Evolutionary conservation across 2,113 vertebrate species (phyloP).

Genomic region (Coregonus clupeaformis): DNA sequence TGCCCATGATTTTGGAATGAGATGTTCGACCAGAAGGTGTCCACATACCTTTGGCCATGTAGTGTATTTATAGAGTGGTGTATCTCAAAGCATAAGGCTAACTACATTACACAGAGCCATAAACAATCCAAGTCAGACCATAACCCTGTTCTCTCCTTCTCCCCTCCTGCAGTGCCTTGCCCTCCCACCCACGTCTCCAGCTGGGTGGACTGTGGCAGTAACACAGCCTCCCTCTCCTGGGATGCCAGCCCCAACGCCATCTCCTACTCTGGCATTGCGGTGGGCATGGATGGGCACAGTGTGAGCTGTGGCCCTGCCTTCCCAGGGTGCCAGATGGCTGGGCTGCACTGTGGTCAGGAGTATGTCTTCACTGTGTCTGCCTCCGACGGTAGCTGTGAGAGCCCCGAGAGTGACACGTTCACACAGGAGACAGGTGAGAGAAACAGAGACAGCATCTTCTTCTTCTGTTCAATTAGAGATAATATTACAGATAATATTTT

Average conservation of each 20-base stretch:
- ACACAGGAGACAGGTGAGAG: constrained; percentile 63
- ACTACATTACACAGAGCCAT: no score
- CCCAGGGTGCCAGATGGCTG: constrained; percentile 49
- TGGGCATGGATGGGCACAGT: constrained; percentile 49
- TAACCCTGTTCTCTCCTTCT: neutral
- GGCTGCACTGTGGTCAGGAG: constrained; percentile 62
- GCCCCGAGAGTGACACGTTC: constrained; percentile 52
- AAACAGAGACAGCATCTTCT: neutral
- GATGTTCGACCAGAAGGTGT: no score
- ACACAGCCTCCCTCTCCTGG: constrained; percentile 66
- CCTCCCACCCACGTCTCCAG: constrained; percentile 57
- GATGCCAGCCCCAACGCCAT: constrained; percentile 55
- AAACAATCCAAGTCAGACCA: no score
- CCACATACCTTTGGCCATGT: no score
- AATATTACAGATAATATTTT: neutral
- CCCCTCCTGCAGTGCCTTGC: constrained; percentile 66
- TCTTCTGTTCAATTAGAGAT: no score
- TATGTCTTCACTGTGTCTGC: constrained; percentile 68
- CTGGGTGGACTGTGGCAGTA: constrained; percentile 54
- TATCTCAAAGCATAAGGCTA: no score
- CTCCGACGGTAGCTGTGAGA: constrained; percentile 62
- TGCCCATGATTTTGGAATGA: no score
- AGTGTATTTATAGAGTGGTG: no score
- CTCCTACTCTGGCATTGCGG: constrained; percentile 62
- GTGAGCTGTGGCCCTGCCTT: constrained; percentile 45